A percentile compares a stretch with the other conserved stretches of the same genome.
Evolutionary conservation across 2,888 invertebrate species (phyloP).

Genomic region (Emmelina monodactyla): DNA sequence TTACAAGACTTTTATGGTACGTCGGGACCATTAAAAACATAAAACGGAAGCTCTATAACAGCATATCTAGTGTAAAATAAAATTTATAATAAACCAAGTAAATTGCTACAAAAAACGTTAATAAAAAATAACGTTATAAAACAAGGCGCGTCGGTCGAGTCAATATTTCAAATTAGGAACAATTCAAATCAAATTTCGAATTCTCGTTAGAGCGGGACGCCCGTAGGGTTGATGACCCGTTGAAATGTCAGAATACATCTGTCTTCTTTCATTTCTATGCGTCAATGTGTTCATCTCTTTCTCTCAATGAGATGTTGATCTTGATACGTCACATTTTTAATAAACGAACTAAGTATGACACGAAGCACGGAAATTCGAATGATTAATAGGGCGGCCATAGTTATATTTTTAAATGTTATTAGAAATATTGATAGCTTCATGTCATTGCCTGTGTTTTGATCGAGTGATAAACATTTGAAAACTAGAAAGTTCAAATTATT

Average conservation of each 20-base stretch:
- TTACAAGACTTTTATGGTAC: slow-evolving; percentile 38
- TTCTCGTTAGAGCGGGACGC: slow-evolving; percentile 64
- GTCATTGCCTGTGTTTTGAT: slow-evolving; percentile 62
- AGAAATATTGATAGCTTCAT: slow-evolving; percentile 66
- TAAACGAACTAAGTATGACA: slow-evolving; percentile 65
- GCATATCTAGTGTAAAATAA: slow-evolving; percentile 15
- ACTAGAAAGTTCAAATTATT: slow-evolving; percentile 57
- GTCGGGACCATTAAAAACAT: slow-evolving; percentile 36
- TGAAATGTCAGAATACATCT: slow-evolving; percentile 58
- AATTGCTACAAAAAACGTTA: slow-evolving; percentile 32
- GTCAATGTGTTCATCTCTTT: slow-evolving; percentile 35
- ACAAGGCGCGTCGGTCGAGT: slow-evolving; percentile 27
- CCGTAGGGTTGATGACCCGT: slow-evolving; percentile 64
- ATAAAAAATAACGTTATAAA: slow-evolving; percentile 18
- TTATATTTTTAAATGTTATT: slow-evolving; percentile 63
- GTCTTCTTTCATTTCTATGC: slow-evolving; percentile 36
- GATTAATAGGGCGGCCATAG: slow-evolving; percentile 62
- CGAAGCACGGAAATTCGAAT: slow-evolving; percentile 63
- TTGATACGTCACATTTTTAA: slow-evolving; percentile 67
- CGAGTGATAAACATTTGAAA: slow-evolving; percentile 49
- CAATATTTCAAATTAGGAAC: slow-evolving; percentile 63
- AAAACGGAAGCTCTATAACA: slow-evolving; percentile 52
- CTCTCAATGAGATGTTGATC: slow-evolving; percentile 59
- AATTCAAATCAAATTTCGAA: slow-evolving; percentile 65
- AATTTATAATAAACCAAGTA: slow-evolving; percentile 47